Base-by-base conservation (phyloP, 2,113 vertebrate species). In the Clupea harengus region DNA sequence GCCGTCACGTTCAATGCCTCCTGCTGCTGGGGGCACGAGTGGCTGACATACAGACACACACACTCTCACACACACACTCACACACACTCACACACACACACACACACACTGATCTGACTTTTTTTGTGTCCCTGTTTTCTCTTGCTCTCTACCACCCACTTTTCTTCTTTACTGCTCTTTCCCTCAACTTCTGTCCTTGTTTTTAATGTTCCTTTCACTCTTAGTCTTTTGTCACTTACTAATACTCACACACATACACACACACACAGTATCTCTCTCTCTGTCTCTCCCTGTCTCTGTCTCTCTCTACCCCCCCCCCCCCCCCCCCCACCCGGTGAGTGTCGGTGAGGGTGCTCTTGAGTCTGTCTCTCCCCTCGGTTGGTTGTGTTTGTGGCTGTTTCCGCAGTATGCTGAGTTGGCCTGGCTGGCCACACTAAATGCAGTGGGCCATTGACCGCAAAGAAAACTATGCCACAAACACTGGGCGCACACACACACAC, bases 1-100 rank as follows among this genome's bases (percentile, higher is more conserved):
- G 50, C 18, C 45, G 67, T 81, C 84, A 80, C 86, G 80, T 83
- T 78, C 84, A 54, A 39, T 78, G 57, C 78, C 83, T 64, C 39
- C 6, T 7, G 6, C 47, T 88, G 81, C 72, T 32, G 2, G 82
- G 81, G 80, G 47, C 75, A 54, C 4, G 39, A 20, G 45, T 44
- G 64, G 44, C 81, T 82, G 60, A 28, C 25, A 52, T 9, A 45
- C 64, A 32, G 22, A 82, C 39, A 28, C 4, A 7, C 10, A 45
- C 45, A 64, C 57, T n/a, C 22, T n/a, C 57, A n/a, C 22, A 64
- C 64, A 57, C 13, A 80, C 81, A 9, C 18, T 64, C 32, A 28
- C 25, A 45, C 64, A 57, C 13, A 81, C 50, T 25, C 45, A 60
- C 57, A n/a, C 22, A 60, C 57, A 60, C 57, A 9, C 18, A 47